Conservation (phyloP, 2,113 vertebrate species). For the Cyanistes caeruleus region DNA sequence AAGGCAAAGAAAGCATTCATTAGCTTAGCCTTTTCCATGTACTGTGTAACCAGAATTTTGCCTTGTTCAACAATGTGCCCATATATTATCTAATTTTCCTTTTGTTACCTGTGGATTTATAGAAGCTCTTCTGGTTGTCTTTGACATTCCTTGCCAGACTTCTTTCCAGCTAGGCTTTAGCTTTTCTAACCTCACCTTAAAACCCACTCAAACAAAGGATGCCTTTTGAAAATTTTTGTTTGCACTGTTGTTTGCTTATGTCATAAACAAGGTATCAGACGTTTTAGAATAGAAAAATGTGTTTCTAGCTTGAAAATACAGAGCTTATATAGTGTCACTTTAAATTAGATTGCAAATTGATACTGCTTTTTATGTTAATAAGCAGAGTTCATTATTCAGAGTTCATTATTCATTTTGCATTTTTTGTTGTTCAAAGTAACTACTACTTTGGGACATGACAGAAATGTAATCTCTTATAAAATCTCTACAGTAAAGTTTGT, state of each 20-base stretch:
- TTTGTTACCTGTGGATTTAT: neutral
- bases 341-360: neutral
- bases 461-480: neutral
- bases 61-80: neutral
- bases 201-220: neutral
- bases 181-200: neutral
- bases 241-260: neutral
- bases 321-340: neutral
- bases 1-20: neutral
- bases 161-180: neutral
- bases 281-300: neutral
- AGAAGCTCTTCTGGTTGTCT: neutral
- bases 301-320: neutral
- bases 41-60: neutral
- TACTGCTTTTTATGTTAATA: neutral
- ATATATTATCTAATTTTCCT: neutral
- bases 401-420: neutral
- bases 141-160: neutral
- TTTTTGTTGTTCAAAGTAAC: neutral
- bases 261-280: neutral
- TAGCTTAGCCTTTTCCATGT: neutral
- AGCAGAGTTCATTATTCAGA: neutral
- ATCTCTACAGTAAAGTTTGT: neutral
- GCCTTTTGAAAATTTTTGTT: neutral
- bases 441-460: neutral